Evolutionary conservation across 2,797 vertebrate genomes (phyloP), one percentile per base, ranked within the genome.

Genomic region (Brachyrhaphis roseni): DNA sequence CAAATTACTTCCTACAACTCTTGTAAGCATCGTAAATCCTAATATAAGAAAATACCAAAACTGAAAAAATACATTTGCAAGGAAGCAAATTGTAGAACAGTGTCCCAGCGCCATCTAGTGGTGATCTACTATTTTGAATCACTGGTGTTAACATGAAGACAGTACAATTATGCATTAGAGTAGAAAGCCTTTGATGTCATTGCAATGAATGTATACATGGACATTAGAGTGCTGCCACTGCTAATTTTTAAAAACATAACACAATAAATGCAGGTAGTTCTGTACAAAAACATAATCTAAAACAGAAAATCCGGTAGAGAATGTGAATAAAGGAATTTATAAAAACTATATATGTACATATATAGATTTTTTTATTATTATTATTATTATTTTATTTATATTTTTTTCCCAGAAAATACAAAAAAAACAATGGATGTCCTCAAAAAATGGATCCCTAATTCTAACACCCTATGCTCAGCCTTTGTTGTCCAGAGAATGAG

Each of bases 51-150:
- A 23, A 23, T 6, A 55, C 8, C 34, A 49, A 28, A 41, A 46
- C 28, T 26, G 28, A 68, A 64, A 78, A 74, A n/a, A 47, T 7
- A 11, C 20, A 64, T 2, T 16, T 7, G 55, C 59, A 1, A 64
- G 28, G 18, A 72, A 41, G 36, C n/a, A 28, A 5, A 51, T 6
- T 71, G 16, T 45, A 47, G 1, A 82, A 90, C 82, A 86, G 87
- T 75, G 41, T 70, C 16, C 86, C 78, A 82, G 87, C 79, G 87
- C 94, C 95, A 91, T 93, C 95, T 94, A 91, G 93, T 94, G 95
- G 31, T 68, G 49, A 76, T 45, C 80, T 8, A 59, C 3, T 23
- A 18, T 23, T 72, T 72, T 12, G n/a, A 20, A 45, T 34, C 34
- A 31, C 49, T 64, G 43, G 16, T 36, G 26, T 71, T 4, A 57